Percentiles rank a stretch among this genome's conserved stretches.
phyloP scores from a whole-genome alignment of 2,888 invertebrate genomes.

The Tenodera sinensis region DNA sequence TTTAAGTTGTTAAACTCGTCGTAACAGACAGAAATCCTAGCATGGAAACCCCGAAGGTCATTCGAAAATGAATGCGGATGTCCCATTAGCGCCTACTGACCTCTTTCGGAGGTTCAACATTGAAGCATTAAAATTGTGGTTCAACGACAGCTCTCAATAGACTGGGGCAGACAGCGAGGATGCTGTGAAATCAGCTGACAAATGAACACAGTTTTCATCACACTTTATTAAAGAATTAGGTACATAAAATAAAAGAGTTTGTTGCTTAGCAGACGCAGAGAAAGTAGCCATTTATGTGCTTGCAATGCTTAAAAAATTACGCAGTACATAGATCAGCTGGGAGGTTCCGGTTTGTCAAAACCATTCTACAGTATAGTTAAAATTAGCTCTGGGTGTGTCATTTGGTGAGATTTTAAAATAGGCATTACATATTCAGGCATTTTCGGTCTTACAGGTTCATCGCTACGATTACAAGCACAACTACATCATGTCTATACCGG shows the following conservation, averaged over 20 bases:
- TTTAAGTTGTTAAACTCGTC: neutral
- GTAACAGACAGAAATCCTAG: neutral
- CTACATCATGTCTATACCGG: neutral
- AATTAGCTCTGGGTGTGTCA: neutral
- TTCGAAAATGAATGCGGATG: neutral
- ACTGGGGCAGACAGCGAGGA: neutral
- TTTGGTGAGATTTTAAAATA: neutral
- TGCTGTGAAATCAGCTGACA: neutral
- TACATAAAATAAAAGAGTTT: neutral
- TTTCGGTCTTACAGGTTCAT: neutral
- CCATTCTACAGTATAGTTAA: neutral
- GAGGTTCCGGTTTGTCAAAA: neutral
- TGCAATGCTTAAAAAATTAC: neutral
- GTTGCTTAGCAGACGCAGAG: neutral
- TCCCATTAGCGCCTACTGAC: conserved; percentile 9
- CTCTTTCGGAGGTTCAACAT: conserved; percentile 2
- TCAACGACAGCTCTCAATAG: neutral
- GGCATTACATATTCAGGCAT: neutral
- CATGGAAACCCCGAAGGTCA: conserved; percentile 7
- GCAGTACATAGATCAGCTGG: neutral
- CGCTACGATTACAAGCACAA: neutral
- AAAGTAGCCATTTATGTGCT: neutral
- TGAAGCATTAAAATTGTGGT: neutral
- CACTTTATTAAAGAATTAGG: neutral
- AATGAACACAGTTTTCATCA: neutral